These are phyloP conservation scores for Hypena proboscidalis DNA, from an alignment of 2,888 invertebrate species.

Conservation along the genomic window DNA sequence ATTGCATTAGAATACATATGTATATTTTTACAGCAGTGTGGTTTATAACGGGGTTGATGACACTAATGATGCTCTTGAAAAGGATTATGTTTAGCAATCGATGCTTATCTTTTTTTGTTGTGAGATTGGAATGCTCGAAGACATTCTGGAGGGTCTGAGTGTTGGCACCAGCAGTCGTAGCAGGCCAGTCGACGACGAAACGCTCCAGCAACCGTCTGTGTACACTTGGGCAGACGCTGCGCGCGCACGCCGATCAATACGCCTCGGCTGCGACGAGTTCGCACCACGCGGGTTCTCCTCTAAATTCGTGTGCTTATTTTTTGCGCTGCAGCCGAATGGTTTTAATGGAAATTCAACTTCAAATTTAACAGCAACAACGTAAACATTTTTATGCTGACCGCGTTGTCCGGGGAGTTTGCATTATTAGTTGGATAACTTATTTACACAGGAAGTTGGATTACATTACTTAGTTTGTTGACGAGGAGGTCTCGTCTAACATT, in stretches of 20 bases:
- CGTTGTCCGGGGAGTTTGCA: conserved; percentile 34
- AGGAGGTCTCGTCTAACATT: conserved; percentile 25
- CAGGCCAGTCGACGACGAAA: conserved; percentile 69
- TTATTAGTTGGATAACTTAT: conserved; percentile 38
- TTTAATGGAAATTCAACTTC: conserved; percentile 56
- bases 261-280: conserved; percentile 72
- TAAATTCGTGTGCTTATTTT: conserved; percentile 75
- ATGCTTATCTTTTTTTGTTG: background rate
- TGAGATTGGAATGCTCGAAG: conserved; percentile 61
- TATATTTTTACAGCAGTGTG: conserved; percentile 11
- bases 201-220: conserved; percentile 74
- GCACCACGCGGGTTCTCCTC: conserved; percentile 71
- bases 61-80: background rate
- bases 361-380: conserved; percentile 45
- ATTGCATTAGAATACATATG: conserved; percentile 12
- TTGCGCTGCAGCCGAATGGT: conserved; percentile 60
- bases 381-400: conserved; percentile 50
- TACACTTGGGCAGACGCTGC: conserved; percentile 77
- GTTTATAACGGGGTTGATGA: conserved; percentile 3
- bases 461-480: conserved; percentile 42
- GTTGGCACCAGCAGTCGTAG: conserved; percentile 72
- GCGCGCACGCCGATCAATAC: conserved; percentile 84
- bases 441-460: conserved; percentile 52
- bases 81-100: conserved; percentile 10
- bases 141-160: conserved; percentile 69